phyloP scores from a whole-genome alignment of 2,797 vertebrate species.

The Cheirogaleus major region DNA sequence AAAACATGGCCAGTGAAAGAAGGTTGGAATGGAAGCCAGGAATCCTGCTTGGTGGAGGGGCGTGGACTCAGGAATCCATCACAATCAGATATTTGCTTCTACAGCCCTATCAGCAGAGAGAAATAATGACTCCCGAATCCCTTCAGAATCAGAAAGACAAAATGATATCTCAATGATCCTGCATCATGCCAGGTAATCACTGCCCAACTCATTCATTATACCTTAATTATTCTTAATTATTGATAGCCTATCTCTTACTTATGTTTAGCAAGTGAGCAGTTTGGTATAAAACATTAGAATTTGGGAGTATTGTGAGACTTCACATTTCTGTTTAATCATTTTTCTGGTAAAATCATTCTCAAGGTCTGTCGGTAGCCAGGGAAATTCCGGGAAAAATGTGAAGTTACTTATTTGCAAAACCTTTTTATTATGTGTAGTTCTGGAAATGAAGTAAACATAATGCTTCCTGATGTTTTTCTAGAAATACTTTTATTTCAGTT shows the following conservation, averaged over 20 bases:
- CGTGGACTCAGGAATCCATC: constrained; percentile 84
- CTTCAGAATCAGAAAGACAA: constrained; percentile 82
- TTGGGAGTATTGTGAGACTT: background rate
- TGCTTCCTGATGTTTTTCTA: background rate
- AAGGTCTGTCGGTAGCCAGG: constrained; percentile 32
- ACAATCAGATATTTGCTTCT: constrained; percentile 73
- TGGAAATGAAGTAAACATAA: constrained; percentile 46
- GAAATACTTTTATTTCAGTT: constrained; percentile 46
- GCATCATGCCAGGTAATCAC: constrained; percentile 73
- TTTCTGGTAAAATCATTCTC: constrained; percentile 55
- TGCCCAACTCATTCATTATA: constrained; percentile 60
- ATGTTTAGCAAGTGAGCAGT: constrained; percentile 3
- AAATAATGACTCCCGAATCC: constrained; percentile 80
- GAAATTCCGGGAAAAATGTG: constrained; percentile 61
- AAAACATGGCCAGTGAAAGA: constrained; percentile 92
- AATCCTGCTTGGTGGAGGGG: constrained; percentile 92
- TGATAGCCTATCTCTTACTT: background rate
- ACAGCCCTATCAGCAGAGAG: constrained; percentile 76
- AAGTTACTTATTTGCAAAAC: constrained; percentile 50
- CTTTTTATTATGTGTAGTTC: constrained; percentile 8
- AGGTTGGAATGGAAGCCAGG: constrained; percentile 92
- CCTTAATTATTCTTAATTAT: constrained; percentile 57
- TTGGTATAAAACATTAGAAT: constrained; percentile 28
- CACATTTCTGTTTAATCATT: constrained; percentile 45
- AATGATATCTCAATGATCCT: constrained; percentile 71